Base-by-base conservation (phyloP, 2,797 vertebrate genomes). In the Takifugu rubripes region DNA sequence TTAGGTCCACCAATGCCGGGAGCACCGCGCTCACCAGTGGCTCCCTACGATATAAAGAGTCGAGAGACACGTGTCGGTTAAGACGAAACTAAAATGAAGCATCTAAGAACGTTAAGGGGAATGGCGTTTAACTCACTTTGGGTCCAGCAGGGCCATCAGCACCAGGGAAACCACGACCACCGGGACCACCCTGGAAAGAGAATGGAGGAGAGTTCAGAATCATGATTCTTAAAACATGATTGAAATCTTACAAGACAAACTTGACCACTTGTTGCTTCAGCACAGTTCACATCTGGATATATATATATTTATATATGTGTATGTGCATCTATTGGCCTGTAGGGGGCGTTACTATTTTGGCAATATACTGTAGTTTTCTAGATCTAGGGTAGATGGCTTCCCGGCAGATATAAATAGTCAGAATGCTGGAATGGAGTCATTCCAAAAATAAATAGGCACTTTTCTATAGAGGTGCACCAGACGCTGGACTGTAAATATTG, bases 81-180 rank as follows among this genome's bases (percentile, higher is more conserved):
- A 48, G 31, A 10, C 1, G 1, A 58, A 63, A 51, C 3, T 3
- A 10, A 59, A 17, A 3, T n/a, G 9, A 48, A 12, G 12, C 12
- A 31, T 47, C 12, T 27, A 1, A 4, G 25, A 47, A 16, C 1
- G 2, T 51, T 8, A 1, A 2, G 26, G 11, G 33, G 27, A 42
- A 5, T 12, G 9, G 21, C 25, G 17, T 21, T 31, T 29, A 8
- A 79, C 90, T 82, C 77, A 98, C 96, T 92, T 95, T 97, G 77
- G 91, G 90, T 75, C 96, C 96, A 63, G 90, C 83, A 46, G 93
- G 63, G 63, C 96, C 96, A 78, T 98, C 96, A 81, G 91, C 59
- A 0, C 96, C 96, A 83, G 96, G 96, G 92, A 98, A 98, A 73
- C 96, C 96, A 47, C 96, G 96, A 84, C 92, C 93, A 52, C 96